Evolutionary conservation across 1,140 invertebrate species (phyloP), one percentile per base, ranked within the genome.

Genomic region (Procambarus virginalis): DNA sequence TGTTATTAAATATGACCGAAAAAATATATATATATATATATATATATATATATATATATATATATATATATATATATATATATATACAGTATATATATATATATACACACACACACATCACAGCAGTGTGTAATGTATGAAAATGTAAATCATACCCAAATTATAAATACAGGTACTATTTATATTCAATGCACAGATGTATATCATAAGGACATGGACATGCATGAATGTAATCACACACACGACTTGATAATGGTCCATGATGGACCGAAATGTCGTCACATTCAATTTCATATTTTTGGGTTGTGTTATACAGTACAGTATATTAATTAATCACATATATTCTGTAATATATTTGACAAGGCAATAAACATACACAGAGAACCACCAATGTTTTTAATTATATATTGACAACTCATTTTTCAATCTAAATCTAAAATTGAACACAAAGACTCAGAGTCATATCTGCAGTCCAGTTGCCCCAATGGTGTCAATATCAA

Each of bases 401-500:
- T 48, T 45, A 9, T 22, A 68, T 20, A 60, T 6, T 14, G n/a
- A 46, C 22, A 64, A 48, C 48, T 58, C 17, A 82, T 51, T 60
- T 10, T 45, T 60, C 14, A 17, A 55, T 55, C 55, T 83, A 2
- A 64, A 64, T 10, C n/a, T n/a, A 60, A 68, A 64, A 2, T 20
- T 68, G 17, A 70, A n/a, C 8, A 49, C 45, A 81, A 34, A 20
- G 60, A 9, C 68, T 79, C 12, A 68, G 1, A 79, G 76, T 22
- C 20, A n/a, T 9, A 60, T 78, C 14, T 79, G 81, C 8, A 75
- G 81, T 70, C 51, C 49, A 9, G 55, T 79, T 2, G 58, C 49
- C 20, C 75, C 73, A 12, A 78, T 34, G 81, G 48, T 34, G 51
- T 89, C 88, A 20, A 68, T 45, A 51, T 89, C 88, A 3, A 86